These are phyloP conservation scores for Morelia viridis DNA, from an alignment of 2,797 vertebrate species.

Conservation along the genomic window DNA sequence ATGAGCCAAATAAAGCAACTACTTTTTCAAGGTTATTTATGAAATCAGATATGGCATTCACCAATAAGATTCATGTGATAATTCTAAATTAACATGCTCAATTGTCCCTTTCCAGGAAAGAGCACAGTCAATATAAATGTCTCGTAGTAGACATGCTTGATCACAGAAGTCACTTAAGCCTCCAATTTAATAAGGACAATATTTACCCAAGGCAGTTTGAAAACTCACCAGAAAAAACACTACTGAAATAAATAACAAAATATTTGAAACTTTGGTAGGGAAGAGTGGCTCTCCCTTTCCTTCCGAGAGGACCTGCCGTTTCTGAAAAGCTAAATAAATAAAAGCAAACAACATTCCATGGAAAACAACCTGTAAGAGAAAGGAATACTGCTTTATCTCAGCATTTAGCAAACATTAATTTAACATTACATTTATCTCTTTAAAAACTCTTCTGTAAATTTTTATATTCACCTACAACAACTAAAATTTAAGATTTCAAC, in stretches of 20 bases:
- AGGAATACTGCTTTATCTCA: not conserved
- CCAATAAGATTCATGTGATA: not conserved
- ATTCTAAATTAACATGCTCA: not conserved
- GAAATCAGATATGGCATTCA: not conserved
- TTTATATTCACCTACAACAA: not conserved
- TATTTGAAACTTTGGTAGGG: slow-evolving; percentile 86
- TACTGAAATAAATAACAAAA: slow-evolving; percentile 88
- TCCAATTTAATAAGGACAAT: not conserved
- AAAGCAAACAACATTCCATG: slow-evolving; percentile 96
- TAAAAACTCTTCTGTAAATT: not conserved
- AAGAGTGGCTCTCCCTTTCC: slow-evolving; percentile 92
- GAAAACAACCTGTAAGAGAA: slow-evolving; percentile 85
- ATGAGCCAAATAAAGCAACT: not conserved
- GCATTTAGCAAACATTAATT: not conserved
- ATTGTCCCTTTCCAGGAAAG: not conserved
- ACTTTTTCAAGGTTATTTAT: slow-evolving; percentile 11
- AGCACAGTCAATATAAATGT: not conserved
- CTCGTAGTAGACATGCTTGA: not conserved
- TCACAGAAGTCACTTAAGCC: not conserved
- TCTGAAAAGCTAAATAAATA: slow-evolving; percentile 92
- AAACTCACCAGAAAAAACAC: slow-evolving; percentile 89
- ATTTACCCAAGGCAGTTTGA: not conserved
- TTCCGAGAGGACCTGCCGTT: slow-evolving; percentile 87
- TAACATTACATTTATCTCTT: not conserved
- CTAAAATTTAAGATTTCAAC: not conserved